phyloP scores from a whole-genome alignment of 2,113 vertebrate species.

The Sturnus vulgaris region DNA sequence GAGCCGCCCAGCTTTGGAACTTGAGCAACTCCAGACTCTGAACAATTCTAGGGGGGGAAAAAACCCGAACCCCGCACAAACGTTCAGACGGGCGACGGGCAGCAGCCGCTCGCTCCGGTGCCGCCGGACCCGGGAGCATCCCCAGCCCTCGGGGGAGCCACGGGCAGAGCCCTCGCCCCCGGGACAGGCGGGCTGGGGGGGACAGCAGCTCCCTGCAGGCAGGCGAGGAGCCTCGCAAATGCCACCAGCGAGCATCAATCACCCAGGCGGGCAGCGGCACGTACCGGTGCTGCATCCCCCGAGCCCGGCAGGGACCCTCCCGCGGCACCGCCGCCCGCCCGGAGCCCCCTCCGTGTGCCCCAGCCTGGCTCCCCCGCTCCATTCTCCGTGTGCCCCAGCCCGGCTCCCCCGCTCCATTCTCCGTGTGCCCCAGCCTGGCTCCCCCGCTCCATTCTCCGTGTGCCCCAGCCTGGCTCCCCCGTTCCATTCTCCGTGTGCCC shows the following conservation, averaged over 20 bases:
- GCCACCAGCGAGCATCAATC: not conserved
- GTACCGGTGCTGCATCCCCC: not conserved
- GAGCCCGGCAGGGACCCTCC: not conserved
- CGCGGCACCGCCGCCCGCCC: not conserved
- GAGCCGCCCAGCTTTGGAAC: not conserved
- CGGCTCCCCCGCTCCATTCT: too few relatives aligned
- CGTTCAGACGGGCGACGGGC: fast-evolving
- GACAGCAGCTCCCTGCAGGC: not conserved
- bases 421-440: too few relatives aligned
- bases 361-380: not conserved
- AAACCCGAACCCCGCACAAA: not conserved
- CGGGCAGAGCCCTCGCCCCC: not conserved
- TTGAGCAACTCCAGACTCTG: not conserved
- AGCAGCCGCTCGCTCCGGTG: not conserved
- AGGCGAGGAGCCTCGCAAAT: not conserved
- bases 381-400: too few relatives aligned
- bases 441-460: too few relatives aligned
- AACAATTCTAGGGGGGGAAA: fast-evolving
- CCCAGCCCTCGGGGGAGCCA: not conserved
- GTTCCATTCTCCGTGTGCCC: too few relatives aligned
- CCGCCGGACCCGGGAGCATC: not conserved
- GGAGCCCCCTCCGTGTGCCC: not conserved
- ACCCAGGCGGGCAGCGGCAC: not conserved
- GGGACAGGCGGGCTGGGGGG: fast-evolving
- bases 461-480: too few relatives aligned